A percentile compares a stretch with the other conserved stretches of the same genome.
Conservation (phyloP, 1,140 invertebrate species). For the Drosophila gunungcola region DNA sequence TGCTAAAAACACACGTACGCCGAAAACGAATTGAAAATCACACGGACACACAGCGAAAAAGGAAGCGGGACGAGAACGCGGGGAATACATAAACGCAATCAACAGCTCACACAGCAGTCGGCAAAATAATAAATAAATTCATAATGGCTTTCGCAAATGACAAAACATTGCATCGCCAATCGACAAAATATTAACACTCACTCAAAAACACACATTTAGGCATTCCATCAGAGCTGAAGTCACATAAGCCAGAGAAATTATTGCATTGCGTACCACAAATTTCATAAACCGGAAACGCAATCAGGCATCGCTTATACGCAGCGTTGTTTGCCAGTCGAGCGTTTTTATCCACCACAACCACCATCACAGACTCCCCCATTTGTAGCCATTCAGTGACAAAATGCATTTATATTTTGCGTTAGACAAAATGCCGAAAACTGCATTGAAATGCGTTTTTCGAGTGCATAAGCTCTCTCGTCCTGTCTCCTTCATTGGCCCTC, state of each 20-base stretch:
- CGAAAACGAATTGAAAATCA: conserved; percentile 71
- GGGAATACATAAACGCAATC: conserved; percentile 70
- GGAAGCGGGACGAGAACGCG: too few relatives aligned
- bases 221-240: conserved; percentile 43
- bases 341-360: conserved; percentile 32
- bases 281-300: conserved; percentile 82
- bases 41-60: conserved; percentile 23
- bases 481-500: background rate
- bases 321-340: conserved; percentile 61
- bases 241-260: conserved; percentile 75
- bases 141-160: conserved; percentile 77
- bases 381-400: conserved; percentile 53
- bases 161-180: conserved; percentile 79
- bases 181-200: conserved; percentile 79
- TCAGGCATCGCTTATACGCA: conserved; percentile 70
- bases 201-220: conserved; percentile 26
- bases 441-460: conserved; percentile 49
- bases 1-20: conserved; percentile 72
- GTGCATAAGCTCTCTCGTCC: conserved; percentile 31
- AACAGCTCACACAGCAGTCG: conserved; percentile 54
- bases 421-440: conserved; percentile 57
- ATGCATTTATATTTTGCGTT: conserved; percentile 64
- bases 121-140: conserved; percentile 80
- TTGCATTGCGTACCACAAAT: conserved; percentile 76
- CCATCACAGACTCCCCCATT: background rate